Conservation (phyloP, 2,797 vertebrate species). For the Lateolabrax maculatus region DNA sequence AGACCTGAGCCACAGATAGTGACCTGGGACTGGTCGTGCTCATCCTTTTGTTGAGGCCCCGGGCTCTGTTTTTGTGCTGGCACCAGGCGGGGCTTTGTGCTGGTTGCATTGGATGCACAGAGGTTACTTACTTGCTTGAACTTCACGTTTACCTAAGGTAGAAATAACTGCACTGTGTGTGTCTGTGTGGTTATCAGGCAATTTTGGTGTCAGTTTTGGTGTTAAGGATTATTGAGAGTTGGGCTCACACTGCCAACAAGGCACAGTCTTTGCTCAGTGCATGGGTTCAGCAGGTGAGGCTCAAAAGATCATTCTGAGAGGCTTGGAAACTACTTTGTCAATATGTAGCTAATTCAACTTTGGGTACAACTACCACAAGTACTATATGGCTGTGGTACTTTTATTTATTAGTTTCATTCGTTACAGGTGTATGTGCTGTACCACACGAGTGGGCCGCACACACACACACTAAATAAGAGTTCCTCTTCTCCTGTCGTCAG, state of each 20-base stretch:
- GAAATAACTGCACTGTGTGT: constrained; percentile 29
- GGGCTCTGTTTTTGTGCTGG: constrained; percentile 38
- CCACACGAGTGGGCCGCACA: no score
- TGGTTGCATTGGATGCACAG: constrained; percentile 16
- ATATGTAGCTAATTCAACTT: constrained; percentile 27
- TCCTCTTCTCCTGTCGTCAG: no score
- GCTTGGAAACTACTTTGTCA: constrained; percentile 9
- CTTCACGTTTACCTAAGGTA: constrained; percentile 36
- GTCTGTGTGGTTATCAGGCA: constrained; percentile 28
- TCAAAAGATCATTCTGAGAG: constrained; percentile 32
- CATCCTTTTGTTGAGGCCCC: constrained; percentile 39
- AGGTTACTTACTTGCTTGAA: constrained; percentile 39
- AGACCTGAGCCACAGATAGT: constrained; percentile 62
- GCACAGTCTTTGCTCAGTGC: constrained; percentile 25
- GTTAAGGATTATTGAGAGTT: constrained; percentile 56
- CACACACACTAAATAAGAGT: no score
- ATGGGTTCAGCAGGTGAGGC: constrained; percentile 41
- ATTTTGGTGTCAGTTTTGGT: constrained; percentile 45
- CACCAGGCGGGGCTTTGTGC: constrained; percentile 22
- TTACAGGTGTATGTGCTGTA: no score
- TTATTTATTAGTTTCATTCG: no score
- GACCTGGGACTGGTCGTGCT: constrained; percentile 68
- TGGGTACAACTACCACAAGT: not conserved
- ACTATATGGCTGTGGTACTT: not conserved
- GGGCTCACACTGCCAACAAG: constrained; percentile 19